phyloP scores from a whole-genome alignment of 2,888 invertebrate species.

The Fragum whitleyi region DNA sequence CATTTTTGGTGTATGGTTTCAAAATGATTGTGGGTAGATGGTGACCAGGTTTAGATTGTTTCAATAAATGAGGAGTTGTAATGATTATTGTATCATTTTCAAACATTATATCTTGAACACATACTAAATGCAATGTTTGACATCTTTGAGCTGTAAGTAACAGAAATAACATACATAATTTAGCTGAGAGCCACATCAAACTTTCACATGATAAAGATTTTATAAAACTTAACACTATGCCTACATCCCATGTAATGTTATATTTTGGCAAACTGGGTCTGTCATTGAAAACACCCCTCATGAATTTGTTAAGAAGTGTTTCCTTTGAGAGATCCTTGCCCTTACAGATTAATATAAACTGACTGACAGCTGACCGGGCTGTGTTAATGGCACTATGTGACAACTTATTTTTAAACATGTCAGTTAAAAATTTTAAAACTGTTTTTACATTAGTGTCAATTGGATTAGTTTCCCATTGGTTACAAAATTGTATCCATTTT shows the following conservation, averaged over 20 bases:
- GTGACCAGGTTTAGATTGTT: constrained; percentile 49
- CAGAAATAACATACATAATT: constrained; percentile 48
- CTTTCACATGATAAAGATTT: neutral
- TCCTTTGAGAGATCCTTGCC: constrained; percentile 22
- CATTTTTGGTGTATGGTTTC: constrained; percentile 18
- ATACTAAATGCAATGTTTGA: constrained; percentile 35
- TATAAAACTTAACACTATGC: constrained; percentile 48
- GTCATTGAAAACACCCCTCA: constrained; percentile 49
- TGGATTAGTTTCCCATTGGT: constrained; percentile 24
- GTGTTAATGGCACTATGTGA: constrained; percentile 47
- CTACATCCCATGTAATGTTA: constrained; percentile 54
- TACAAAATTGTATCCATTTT: constrained; percentile 47
- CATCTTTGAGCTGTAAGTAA: neutral
- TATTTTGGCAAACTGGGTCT: constrained; percentile 57
- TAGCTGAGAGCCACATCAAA: constrained; percentile 39
- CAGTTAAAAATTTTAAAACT: constrained; percentile 36
- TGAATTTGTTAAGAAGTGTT: constrained; percentile 38
- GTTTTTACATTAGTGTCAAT: constrained; percentile 30
- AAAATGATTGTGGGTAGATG: constrained; percentile 35
- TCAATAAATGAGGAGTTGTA: constrained; percentile 40
- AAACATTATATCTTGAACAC: constrained; percentile 36
- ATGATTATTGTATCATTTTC: neutral
- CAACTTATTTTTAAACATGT: constrained; percentile 35
- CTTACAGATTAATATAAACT: neutral
- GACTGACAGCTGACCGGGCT: neutral